Evolutionary conservation across 2,888 invertebrate genomes (phyloP), one percentile per base, ranked within the genome.

Genomic region (Habroteleia sp.): DNA sequence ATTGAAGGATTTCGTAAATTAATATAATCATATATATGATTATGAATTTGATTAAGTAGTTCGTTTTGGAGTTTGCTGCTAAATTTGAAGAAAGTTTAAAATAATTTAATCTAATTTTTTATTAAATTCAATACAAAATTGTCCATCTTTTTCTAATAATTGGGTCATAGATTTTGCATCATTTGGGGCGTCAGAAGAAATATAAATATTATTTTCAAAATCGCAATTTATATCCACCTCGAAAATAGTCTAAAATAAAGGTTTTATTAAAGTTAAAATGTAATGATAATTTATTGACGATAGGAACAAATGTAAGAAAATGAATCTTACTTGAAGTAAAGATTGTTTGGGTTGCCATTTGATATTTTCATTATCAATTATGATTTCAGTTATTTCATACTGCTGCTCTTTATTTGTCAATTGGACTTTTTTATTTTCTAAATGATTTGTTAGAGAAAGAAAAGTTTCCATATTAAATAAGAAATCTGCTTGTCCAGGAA

Each of bases 401-500:
- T 20, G 10, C 17, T 54, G 11, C 3, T 27, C n/a, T 10, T 42
- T 54, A 20, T 77, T 46, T 4, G n/a, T 1, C 5, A 33, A 23
- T 23, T 48, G 5, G 4, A 13, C 13, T 56, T 50, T 37, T 17
- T 27, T 29, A 2, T 31, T 42, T 11, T 60, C 27, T 8, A 27
- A 44, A 5, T 48, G 39, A 11, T 41, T 62, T 3, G 56, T 54
- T 3, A 46, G 8, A 3, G 33, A 29, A 13, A 79, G 31, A n/a
- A 77, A 42, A 3, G 73, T 65, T 35, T 79, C 71, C 6, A 76
- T 25, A 10, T 76, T 69, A 11, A 90, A 76, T 33, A 91, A 79
- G 81, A 89, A 90, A 78, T 90, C 89, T 0, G 90, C 90, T 79
- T 90, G 90, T 0, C 89, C 89, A 1, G 91, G 90, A 1, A 86